Percentiles rank a stretch among this genome's conserved stretches.
Evolutionary conservation across 64 coral and sea anemone genomes (phyloP).

Genomic region (Dendrophyllia cribrosa): DNA sequence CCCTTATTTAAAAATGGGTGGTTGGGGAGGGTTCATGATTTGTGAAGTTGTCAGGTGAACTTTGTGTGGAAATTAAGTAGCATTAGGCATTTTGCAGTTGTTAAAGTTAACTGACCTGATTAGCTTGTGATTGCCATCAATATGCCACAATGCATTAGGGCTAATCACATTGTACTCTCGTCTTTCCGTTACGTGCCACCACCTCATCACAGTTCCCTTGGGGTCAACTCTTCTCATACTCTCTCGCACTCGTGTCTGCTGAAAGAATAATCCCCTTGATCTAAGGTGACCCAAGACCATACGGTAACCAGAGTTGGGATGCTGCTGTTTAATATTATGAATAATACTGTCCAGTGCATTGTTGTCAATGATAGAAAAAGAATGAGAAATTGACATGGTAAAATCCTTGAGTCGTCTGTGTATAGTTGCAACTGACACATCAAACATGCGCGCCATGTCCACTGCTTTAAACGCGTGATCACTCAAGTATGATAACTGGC

Average conservation of each 20-base stretch:
- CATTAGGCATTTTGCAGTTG: too few species aligned
- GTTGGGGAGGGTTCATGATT: too few species aligned
- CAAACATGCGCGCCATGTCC: conserved; percentile 30
- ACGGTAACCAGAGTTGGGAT: conserved; percentile 49
- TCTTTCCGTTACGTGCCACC: conserved; percentile 53
- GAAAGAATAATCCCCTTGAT: conserved; percentile 36
- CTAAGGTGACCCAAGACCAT: conserved; percentile 63
- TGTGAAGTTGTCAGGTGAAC: too few species aligned
- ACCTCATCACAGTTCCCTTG: conserved; percentile 53
- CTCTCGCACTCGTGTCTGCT: conserved; percentile 44
- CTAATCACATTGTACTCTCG: conserved; percentile 47
- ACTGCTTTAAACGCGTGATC: conserved; percentile 49
- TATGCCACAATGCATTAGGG: conserved; percentile 69
- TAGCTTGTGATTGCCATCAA: conserved; percentile 57
- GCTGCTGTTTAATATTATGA: background rate
- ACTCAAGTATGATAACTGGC: conserved; percentile 17
- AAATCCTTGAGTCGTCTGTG: conserved; percentile 28
- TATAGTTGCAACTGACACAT: conserved; percentile 17
- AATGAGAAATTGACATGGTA: conserved; percentile 2
- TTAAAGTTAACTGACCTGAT: conserved; percentile 58
- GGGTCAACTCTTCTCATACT: conserved; percentile 56
- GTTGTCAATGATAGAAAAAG: conserved; percentile 38
- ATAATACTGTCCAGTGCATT: conserved; percentile 38
- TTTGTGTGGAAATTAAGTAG: too few species aligned
- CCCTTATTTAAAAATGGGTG: too few species aligned